phyloP scores from a whole-genome alignment of 2,797 vertebrate species.

The Lacerta bilineata region DNA sequence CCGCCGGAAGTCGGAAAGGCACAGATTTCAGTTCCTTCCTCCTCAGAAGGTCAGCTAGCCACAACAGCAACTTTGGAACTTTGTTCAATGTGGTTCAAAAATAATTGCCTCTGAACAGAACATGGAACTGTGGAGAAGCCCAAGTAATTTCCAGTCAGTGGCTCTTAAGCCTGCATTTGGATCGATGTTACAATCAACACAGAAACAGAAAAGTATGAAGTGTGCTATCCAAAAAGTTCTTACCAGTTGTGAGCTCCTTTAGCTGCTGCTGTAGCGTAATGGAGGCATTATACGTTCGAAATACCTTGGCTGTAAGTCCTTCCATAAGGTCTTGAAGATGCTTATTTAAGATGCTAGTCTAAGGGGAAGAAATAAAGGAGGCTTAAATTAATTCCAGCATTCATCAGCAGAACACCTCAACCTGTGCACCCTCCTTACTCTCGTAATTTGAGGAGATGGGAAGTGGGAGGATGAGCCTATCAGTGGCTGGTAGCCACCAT shows the following conservation, averaged over 20 bases:
- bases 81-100: neutral
- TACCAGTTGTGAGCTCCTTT: slow-evolving; percentile 92
- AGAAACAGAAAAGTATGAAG: neutral
- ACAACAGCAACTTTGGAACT: neutral
- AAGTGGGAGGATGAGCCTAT: too few species aligned
- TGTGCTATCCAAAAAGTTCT: slow-evolving; percentile 72
- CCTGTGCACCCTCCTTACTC: slow-evolving; percentile 1
- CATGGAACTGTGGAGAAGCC: neutral
- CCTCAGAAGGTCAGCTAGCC: neutral
- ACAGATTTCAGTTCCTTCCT: neutral
- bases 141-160: neutral
- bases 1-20: too few species aligned
- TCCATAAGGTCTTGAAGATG: slow-evolving; percentile 99
- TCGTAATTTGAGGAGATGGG: rapidly evolving
- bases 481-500: too few species aligned
- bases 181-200: neutral
- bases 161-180: neutral
- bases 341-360: slow-evolving; percentile 98
- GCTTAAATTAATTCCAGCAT: slow-evolving; percentile 27
- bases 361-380: slow-evolving; percentile 31
- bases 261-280: slow-evolving; percentile 97
- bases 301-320: slow-evolving; percentile 96
- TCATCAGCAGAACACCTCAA: slow-evolving; percentile 3
- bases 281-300: slow-evolving; percentile 97
- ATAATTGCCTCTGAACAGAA: neutral